Percentiles rank a stretch among this genome's conserved stretches.
These are phyloP conservation scores for Ceraclea dissimilis DNA, from an alignment of 2,888 invertebrate species.

Conservation along the genomic window DNA sequence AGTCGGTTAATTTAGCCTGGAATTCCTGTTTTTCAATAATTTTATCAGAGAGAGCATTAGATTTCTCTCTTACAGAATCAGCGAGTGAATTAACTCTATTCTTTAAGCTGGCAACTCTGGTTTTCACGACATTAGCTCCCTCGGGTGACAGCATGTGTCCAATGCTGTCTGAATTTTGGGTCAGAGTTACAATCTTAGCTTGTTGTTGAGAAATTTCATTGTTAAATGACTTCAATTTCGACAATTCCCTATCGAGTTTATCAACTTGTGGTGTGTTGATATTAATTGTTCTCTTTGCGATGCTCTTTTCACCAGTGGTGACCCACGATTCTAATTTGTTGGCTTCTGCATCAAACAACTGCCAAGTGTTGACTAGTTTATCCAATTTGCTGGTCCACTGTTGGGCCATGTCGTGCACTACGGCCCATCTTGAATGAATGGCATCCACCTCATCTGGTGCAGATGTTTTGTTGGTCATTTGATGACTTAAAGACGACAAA, in stretches of 20 bases:
- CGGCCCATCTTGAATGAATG: constrained; percentile 75
- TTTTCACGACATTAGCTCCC: constrained; percentile 64
- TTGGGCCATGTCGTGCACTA: constrained; percentile 70
- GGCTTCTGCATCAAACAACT: constrained; percentile 70
- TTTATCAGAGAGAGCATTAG: constrained; percentile 74
- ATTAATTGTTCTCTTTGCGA: constrained; percentile 51
- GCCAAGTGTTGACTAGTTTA: constrained; percentile 72
- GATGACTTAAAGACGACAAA: constrained; percentile 64
- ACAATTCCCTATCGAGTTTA: constrained; percentile 68
- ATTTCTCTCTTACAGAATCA: constrained; percentile 66
- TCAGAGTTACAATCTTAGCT: constrained; percentile 70
- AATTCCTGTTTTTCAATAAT: constrained; percentile 79
- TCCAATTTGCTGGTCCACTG: constrained; percentile 74
- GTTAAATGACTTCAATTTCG: constrained; percentile 69
- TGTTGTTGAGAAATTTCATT: constrained; percentile 82
- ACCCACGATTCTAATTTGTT: constrained; percentile 74
- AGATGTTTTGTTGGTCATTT: constrained; percentile 65
- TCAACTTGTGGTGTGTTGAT: constrained; percentile 64
- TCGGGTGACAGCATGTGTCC: constrained; percentile 71
- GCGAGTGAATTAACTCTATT: constrained; percentile 65
- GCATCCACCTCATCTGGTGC: constrained; percentile 81
- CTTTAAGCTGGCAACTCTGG: constrained; percentile 67
- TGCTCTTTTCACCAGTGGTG: constrained; percentile 54
- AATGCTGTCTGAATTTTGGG: constrained; percentile 73
- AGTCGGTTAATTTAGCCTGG: constrained; percentile 67